Conservation (phyloP, 2,888 invertebrate species). For the Callinectes sapidus region DNA sequence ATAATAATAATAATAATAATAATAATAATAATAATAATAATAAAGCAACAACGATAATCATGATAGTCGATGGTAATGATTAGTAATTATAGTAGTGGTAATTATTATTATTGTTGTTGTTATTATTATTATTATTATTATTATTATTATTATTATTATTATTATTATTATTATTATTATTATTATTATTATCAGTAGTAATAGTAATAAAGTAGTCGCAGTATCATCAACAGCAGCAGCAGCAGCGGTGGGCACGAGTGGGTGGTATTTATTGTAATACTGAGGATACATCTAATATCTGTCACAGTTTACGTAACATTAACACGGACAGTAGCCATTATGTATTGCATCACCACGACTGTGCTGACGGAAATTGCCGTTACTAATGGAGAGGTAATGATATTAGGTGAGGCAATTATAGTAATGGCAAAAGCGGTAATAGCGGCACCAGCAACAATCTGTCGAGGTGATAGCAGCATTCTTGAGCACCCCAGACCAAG, state of each 20-base stretch:
- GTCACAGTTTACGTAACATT: not conserved
- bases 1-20: not conserved
- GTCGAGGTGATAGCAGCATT: not conserved
- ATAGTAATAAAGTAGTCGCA: not conserved
- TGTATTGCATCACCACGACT: not conserved
- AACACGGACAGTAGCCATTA: not conserved
- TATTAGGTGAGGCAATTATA: conserved; percentile 5
- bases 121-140: not conserved
- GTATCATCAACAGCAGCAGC: not conserved
- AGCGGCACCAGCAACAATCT: conserved; percentile 6
- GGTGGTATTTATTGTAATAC: not conserved
- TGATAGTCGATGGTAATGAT: too few species aligned
- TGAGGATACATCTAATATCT: not conserved
- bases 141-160: not conserved
- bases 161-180: not conserved
- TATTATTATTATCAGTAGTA: not conserved
- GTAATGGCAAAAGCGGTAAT: not conserved
- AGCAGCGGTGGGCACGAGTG: too few species aligned
- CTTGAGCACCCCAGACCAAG: not conserved
- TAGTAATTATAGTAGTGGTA: not conserved
- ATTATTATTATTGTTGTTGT: not conserved
- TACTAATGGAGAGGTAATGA: conserved; percentile 13
- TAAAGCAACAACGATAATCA: not conserved
- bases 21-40: not conserved
- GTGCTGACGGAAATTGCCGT: not conserved